Conservation (phyloP, 2,797 vertebrate species). For the Pogonophryne albipinna region DNA sequence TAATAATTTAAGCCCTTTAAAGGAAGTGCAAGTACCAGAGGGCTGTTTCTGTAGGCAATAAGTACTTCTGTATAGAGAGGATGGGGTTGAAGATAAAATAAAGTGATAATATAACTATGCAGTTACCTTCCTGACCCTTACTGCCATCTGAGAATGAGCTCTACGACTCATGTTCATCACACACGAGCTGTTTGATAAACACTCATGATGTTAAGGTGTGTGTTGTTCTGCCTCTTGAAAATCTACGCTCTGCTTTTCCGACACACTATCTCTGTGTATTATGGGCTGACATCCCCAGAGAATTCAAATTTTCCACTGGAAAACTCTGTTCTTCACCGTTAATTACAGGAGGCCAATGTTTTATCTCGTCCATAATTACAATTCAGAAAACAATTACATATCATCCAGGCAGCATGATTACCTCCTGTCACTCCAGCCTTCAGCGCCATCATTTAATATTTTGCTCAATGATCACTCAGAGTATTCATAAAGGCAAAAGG, state of each 20-base stretch:
- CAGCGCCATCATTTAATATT: slow-evolving; percentile 72
- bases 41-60: not conserved
- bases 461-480: slow-evolving; percentile 75
- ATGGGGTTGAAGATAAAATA: slow-evolving; percentile 22
- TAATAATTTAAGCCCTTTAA: not conserved
- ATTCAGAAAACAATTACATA: slow-evolving; percentile 80
- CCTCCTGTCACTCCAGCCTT: slow-evolving; percentile 72
- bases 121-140: slow-evolving; percentile 22
- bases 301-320: slow-evolving; percentile 72
- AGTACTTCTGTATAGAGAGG: not conserved
- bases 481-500: slow-evolving; percentile 73
- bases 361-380: slow-evolving; percentile 75
- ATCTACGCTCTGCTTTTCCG: slow-evolving; percentile 34
- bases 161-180: slow-evolving; percentile 52
- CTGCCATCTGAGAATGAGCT: slow-evolving; percentile 22
- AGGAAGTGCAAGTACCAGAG: not conserved
- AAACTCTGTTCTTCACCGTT: slow-evolving; percentile 71
- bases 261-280: slow-evolving; percentile 44
- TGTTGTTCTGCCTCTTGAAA: slow-evolving; percentile 54
- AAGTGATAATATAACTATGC: not conserved
- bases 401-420: slow-evolving; percentile 73
- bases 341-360: slow-evolving; percentile 72
- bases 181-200: slow-evolving; percentile 39
- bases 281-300: slow-evolving; percentile 56
- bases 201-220: slow-evolving; percentile 39